Percentiles rank a stretch among this genome's conserved stretches.
These are phyloP conservation scores for Synergus umbraculus DNA, from an alignment of 2,888 invertebrate species.

Conservation along the genomic window DNA sequence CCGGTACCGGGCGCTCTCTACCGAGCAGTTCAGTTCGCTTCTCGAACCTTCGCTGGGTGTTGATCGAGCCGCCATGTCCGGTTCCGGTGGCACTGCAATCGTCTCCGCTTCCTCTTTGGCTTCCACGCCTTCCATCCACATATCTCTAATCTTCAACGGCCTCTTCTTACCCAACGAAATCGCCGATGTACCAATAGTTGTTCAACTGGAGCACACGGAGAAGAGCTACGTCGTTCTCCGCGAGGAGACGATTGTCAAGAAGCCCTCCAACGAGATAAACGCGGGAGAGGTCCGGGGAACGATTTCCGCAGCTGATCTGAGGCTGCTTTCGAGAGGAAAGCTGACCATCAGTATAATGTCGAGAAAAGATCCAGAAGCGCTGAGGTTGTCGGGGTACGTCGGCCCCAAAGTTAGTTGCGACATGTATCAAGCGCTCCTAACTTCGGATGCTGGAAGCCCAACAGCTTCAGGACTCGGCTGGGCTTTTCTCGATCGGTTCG, in stretches of 20 bases:
- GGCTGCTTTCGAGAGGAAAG: conserved; percentile 88
- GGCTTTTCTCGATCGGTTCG: conserved; percentile 88
- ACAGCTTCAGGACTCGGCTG: conserved; percentile 83
- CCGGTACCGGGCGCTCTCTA: conserved; percentile 86
- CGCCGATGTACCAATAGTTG: conserved; percentile 83
- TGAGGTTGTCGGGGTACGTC: conserved; percentile 85
- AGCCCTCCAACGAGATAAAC: conserved; percentile 88
- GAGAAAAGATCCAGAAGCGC: conserved; percentile 81
- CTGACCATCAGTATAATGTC: conserved; percentile 85
- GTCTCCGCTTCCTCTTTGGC: conserved; percentile 87
- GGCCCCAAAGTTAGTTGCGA: conserved; percentile 88
- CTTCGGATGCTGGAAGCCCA: conserved; percentile 78
- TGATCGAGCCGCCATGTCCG: conserved; percentile 80
- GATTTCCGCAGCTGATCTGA: conserved; percentile 86
- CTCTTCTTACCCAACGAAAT: conserved; percentile 84
- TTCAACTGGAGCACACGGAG: conserved; percentile 85
- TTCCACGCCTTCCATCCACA: conserved; percentile 88
- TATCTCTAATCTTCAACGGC: conserved; percentile 90
- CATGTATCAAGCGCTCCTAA: conserved; percentile 86
- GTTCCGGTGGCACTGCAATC: conserved; percentile 90
- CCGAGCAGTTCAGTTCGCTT: conserved; percentile 90
- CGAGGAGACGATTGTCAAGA: conserved; percentile 83
- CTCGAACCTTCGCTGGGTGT: conserved; percentile 83
- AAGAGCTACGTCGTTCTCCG: conserved; percentile 86
- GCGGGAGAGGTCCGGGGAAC: conserved; percentile 88